These are phyloP conservation scores for Himalopsyche japonica DNA, from an alignment of 2,888 invertebrate species.

Conservation along the genomic window DNA sequence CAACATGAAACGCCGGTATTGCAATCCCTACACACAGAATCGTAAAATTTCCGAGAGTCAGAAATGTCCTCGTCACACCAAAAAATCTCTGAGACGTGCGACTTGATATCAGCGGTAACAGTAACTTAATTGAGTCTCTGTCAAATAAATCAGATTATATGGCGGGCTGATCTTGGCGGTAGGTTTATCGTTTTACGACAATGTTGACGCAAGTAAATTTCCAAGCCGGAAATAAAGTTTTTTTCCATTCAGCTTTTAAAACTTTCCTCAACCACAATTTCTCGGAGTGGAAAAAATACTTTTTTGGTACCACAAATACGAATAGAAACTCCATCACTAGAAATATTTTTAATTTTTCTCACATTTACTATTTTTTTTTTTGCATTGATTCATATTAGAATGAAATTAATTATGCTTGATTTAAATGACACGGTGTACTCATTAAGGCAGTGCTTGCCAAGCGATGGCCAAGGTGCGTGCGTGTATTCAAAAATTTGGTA, in stretches of 20 bases:
- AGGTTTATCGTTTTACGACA: neutral
- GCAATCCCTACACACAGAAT: neutral
- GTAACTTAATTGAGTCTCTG: neutral
- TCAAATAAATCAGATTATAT: neutral
- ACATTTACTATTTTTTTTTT: no score
- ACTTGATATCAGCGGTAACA: neutral
- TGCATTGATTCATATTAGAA: no score
- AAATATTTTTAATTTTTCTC: no score
- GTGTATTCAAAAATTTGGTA: no score
- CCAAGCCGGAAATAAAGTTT: neutral
- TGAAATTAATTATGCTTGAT: no score
- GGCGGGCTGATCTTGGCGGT: neutral
- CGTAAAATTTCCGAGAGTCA: neutral
- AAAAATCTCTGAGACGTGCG: neutral
- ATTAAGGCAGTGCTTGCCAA: no score
- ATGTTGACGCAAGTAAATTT: neutral
- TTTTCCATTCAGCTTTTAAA: neutral
- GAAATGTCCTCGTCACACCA: neutral
- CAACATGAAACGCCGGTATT: neutral
- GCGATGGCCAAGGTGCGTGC: no score
- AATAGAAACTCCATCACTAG: no score
- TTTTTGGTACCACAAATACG: no score
- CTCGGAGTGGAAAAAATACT: no score
- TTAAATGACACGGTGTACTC: no score
- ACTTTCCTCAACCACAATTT: neutral